phyloP scores from a whole-genome alignment of 2,113 vertebrate genomes.

The Sturnira hondurensis region DNA sequence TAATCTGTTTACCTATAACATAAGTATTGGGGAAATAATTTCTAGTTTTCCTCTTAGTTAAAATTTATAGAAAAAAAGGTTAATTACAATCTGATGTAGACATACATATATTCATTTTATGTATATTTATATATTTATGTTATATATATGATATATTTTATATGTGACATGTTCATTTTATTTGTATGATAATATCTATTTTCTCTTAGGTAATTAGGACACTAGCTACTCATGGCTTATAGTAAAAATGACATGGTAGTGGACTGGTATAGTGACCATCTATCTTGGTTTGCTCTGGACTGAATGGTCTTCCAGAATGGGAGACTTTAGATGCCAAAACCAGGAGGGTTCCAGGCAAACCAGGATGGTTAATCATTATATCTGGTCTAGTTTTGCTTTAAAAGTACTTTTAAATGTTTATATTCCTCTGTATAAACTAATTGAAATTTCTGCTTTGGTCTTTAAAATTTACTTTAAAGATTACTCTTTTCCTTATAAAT shows the following conservation, averaged over 20 bases:
- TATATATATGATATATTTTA: neutral
- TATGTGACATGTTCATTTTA: neutral
- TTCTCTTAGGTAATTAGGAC: neutral
- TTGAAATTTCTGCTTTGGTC: neutral
- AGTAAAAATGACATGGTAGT: neutral
- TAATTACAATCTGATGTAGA: neutral
- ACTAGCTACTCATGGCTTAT: neutral
- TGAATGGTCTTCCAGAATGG: neutral
- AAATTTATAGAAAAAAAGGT: neutral
- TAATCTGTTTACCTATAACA: neutral
- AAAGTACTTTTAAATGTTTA: neutral
- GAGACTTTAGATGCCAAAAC: neutral
- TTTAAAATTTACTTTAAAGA: conserved; percentile 13
- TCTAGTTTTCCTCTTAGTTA: neutral
- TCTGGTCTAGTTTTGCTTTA: neutral
- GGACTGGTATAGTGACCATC: neutral
- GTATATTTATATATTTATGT: neutral
- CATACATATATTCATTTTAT: neutral
- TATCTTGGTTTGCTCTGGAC: neutral
- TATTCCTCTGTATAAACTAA: neutral
- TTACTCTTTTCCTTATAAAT: neutral
- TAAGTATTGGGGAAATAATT: neutral
- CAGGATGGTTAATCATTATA: neutral
- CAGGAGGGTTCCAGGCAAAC: neutral
- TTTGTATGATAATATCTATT: neutral